These are phyloP conservation scores for Chamaetylas fuelleborni DNA, from an alignment of 2,113 vertebrate species.

Conservation along the genomic window DNA sequence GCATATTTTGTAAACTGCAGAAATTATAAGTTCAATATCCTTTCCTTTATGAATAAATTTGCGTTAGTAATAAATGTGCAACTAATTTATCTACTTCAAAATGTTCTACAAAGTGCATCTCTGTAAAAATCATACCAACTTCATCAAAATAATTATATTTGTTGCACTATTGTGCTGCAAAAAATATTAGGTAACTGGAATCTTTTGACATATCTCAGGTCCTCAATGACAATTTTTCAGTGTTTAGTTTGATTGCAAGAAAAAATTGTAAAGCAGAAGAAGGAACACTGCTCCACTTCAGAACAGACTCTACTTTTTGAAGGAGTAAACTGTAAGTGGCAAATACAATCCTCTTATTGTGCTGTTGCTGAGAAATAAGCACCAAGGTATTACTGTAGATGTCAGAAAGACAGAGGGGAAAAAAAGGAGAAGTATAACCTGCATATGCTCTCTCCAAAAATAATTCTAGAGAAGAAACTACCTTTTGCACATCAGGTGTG, in stretches of 20 bases:
- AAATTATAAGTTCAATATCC: background rate
- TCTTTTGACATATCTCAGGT: background rate
- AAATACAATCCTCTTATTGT: background rate
- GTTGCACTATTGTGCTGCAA: background rate
- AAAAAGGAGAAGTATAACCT: background rate
- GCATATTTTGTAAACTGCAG: background rate
- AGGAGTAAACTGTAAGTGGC: background rate
- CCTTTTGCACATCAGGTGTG: background rate
- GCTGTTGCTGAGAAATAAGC: background rate
- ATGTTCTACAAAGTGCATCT: background rate
- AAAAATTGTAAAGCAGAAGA: background rate
- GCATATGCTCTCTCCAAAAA: accelerated
- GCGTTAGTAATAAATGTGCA: background rate
- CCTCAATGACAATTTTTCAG: background rate
- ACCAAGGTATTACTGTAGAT: background rate
- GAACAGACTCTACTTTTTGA: background rate
- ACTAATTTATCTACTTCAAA: background rate
- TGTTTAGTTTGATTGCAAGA: background rate
- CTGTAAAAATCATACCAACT: background rate
- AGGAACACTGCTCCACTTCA: background rate
- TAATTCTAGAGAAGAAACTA: background rate
- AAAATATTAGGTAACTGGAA: background rate
- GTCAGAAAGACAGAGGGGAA: background rate
- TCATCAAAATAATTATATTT: background rate
- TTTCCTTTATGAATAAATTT: background rate